A percentile compares a stretch with the other conserved stretches of the same genome.
Evolutionary conservation across 2,888 invertebrate species (phyloP).

Genomic region (Sclerodermus sp.): DNA sequence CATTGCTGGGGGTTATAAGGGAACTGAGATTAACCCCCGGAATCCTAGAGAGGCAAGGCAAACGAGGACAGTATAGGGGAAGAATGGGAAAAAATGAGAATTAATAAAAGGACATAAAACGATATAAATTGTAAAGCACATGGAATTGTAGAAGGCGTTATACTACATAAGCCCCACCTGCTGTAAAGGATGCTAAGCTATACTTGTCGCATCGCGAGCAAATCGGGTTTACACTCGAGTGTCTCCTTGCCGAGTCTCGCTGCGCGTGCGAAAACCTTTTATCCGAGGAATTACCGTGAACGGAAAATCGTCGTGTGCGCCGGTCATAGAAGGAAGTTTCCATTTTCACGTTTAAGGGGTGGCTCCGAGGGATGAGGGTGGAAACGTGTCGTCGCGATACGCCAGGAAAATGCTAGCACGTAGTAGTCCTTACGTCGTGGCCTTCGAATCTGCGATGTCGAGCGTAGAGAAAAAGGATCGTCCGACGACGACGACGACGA

Average conservation of each 20-base stretch:
- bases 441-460: neutral
- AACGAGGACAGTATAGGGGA: too few relatives aligned
- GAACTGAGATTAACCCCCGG: too few relatives aligned
- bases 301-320: neutral
- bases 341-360: neutral
- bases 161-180: too few relatives aligned
- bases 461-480: neutral
- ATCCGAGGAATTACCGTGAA: slow-evolving; percentile 25
- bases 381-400: too few relatives aligned
- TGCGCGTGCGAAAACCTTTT: slow-evolving; percentile 19
- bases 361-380: neutral
- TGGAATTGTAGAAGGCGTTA: too few relatives aligned
- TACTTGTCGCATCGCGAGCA: neutral
- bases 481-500: neutral
- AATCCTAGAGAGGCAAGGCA: too few relatives aligned
- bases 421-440: too few relatives aligned
- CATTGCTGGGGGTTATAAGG: too few relatives aligned
- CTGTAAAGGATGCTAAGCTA: neutral
- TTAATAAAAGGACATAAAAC: too few relatives aligned
- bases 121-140: too few relatives aligned
- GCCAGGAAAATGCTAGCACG: too few relatives aligned
- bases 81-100: too few relatives aligned
- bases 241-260: neutral
- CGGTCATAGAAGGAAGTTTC: neutral
- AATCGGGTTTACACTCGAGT: slow-evolving; percentile 8